Percentiles rank a stretch among this genome's conserved stretches.
Evolutionary conservation across 2,797 vertebrate genomes (phyloP).

Genomic region (Eulemur rubriventer): DNA sequence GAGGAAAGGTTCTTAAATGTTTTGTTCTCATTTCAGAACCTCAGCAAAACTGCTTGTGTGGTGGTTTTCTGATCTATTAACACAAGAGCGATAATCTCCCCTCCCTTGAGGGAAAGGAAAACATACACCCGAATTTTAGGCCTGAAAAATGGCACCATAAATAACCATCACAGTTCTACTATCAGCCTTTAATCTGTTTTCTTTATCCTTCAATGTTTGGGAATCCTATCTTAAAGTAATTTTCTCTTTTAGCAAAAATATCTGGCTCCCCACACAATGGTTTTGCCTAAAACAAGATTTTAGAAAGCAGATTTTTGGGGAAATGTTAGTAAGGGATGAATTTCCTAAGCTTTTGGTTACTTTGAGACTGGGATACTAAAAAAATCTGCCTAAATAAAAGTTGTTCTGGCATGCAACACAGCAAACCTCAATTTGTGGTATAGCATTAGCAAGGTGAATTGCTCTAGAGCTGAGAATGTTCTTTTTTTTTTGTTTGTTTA

Average conservation of each 20-base stretch:
- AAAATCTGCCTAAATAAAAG: constrained; percentile 43
- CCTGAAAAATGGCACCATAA: background rate
- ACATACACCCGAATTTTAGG: background rate
- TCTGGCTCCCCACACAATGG: background rate
- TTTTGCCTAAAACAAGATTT: constrained; percentile 30
- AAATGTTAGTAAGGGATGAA: background rate
- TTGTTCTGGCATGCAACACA: background rate
- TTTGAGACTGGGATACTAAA: constrained; percentile 23
- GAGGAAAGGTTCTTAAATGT: constrained; percentile 20
- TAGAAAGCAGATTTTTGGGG: constrained; percentile 7
- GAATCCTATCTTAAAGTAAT: constrained; percentile 30
- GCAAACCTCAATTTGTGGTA: background rate
- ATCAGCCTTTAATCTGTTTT: background rate
- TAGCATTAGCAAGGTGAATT: background rate
- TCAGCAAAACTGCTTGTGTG: background rate
- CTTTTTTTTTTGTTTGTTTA: constrained; percentile 42
- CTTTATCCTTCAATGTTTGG: background rate
- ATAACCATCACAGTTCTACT: background rate
- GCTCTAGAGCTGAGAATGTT: constrained; percentile 26
- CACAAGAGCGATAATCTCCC: background rate
- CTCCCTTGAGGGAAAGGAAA: background rate
- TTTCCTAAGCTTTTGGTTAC: background rate
- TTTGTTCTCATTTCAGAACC: constrained; percentile 59
- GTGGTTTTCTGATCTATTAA: constrained; percentile 48
- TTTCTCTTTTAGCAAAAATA: constrained; percentile 44